Evolutionary conservation across 2,113 vertebrate species (phyloP).

Genomic region (Ammodytes dubius): DNA sequence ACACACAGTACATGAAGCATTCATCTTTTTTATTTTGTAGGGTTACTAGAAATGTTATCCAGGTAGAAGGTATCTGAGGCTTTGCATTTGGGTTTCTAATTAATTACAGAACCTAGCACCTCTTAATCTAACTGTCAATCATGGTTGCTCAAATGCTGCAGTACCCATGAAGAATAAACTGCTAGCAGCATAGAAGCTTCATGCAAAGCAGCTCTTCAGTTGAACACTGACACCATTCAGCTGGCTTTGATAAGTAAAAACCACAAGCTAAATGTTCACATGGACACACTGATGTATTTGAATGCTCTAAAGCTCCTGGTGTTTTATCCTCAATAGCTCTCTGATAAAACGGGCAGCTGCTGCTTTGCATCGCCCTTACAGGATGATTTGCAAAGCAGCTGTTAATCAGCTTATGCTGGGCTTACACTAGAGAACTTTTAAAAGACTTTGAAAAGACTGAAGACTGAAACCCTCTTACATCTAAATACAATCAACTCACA

Average conservation of each 20-base stretch:
- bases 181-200: background rate
- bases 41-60: background rate
- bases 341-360: constrained; percentile 23
- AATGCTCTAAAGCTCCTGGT: constrained; percentile 35
- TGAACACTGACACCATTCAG: constrained; percentile 40
- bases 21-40: background rate
- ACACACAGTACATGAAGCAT: background rate
- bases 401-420: constrained; percentile 26
- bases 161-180: background rate
- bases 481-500: too few relatives aligned
- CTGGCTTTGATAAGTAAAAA: constrained; percentile 41
- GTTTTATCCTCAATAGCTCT: constrained; percentile 2
- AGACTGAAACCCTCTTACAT: too few relatives aligned
- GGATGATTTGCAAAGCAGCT: constrained; percentile 38
- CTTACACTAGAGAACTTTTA: too few relatives aligned
- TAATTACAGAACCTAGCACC: background rate
- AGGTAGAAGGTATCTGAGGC: background rate
- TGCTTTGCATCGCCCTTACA: constrained; percentile 53
- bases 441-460: too few relatives aligned
- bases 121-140: background rate
- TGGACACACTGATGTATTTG: constrained; percentile 24
- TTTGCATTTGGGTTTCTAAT: background rate
- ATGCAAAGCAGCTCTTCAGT: constrained; percentile 49
- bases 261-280: constrained; percentile 40
- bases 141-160: background rate